Conservation (phyloP, 2,113 vertebrate species). For the Tretioscincus oriximinensis region DNA sequence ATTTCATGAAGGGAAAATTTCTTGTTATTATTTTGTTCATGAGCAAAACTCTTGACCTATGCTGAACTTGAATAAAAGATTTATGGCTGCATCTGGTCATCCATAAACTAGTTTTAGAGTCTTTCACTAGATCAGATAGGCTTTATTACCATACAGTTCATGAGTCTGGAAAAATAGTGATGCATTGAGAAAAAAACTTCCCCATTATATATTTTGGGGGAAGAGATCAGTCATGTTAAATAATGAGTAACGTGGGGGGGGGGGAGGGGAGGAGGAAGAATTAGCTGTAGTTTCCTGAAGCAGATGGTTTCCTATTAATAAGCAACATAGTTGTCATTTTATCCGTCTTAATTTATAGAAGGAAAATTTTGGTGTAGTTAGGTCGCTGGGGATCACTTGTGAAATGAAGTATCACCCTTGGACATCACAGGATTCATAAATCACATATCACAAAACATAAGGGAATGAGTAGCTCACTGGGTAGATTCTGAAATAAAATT, state of each 20-base stretch:
- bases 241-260: neutral
- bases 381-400: neutral
- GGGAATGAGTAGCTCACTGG: neutral
- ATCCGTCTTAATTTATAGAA: neutral
- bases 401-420: neutral
- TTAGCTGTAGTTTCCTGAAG: neutral
- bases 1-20: neutral
- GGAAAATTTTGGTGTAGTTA: neutral
- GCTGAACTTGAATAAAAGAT: neutral
- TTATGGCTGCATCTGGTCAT: neutral
- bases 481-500: no score
- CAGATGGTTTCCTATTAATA: neutral
- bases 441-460: neutral
- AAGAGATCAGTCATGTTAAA: neutral
- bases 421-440: neutral
- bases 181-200: neutral
- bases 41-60: neutral
- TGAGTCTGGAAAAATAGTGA: neutral
- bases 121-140: neutral
- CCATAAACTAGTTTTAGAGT: neutral
- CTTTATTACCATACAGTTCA: neutral
- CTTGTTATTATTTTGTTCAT: neutral
- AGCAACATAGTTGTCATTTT: neutral
- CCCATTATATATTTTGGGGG: neutral
- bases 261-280: neutral